Base-by-base conservation (phyloP, 2,797 vertebrate genomes). In the Danio choprae region DNA sequence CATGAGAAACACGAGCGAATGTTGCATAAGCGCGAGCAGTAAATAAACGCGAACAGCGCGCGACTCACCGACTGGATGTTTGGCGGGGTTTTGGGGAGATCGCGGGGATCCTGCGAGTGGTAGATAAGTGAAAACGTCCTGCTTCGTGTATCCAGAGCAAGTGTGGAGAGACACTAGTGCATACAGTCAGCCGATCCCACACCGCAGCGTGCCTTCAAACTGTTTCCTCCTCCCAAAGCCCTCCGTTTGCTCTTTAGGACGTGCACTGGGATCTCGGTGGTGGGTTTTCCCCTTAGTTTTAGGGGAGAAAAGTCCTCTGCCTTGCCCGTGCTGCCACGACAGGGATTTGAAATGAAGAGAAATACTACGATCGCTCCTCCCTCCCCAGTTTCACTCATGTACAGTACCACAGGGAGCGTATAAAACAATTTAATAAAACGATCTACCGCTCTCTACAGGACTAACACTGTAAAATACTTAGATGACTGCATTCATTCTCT, bases 391-490 rank as follows among this genome's bases (percentile, higher is more conserved):
- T 55, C 22, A 74, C 81, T 86, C 69, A 64, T 90, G 90, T 91
- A 90, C 90, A 87, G 92, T 93, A 92, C 82, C 68, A 68, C 69
- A 22, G 83, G 77, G 79, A 79, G 72, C 46, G 79, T 55, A 84
- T 75, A 84, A 76, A 6, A 80, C 75, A 85, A 69, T 89, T 83
- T 87, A 87, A 88, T 86, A 76, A 91, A 89, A 91, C 93, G 71
- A 90, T 92, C 91, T 91, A 91, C 91, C 72, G 92, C 94, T 92
- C 93, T 93, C 94, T 95, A 89, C 92, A 93, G 94, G 94, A 90
- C 80, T 88, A 64, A 84, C 82, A 46, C 81, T 89, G 92, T 83
- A 94, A 83, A 87, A 86, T 88, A 89, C 88, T 2, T 15, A 51
- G 83, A 81, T 22, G 40, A 56, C 40, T 44, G 15, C 43, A 63